Base-by-base conservation (phyloP, 2,888 invertebrate species). In the Lamellibrachia columna region DNA sequence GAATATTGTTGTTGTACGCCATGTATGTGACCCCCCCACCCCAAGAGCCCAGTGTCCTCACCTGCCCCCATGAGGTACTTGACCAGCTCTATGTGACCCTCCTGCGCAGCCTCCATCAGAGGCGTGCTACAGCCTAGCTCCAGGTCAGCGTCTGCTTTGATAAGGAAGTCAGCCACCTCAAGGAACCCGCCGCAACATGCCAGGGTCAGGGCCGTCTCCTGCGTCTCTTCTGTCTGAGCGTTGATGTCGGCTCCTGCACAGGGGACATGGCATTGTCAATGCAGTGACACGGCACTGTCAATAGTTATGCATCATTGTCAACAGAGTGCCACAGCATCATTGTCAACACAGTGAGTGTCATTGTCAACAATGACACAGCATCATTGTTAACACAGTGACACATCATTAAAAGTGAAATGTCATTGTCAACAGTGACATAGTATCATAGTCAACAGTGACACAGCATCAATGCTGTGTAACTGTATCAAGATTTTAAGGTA, bases 41-140 rank as follows among this genome's bases (percentile, higher is more conserved):
- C 22, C 22, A 15, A 60, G 60, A 60, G 60, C 60, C 11, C 11
- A 15, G 75, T 22, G 75, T 91, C 93, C 95, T 93, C 93, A 95
- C 96, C 95, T 92, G 95, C 94, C 93, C 95, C 94, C 9, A 97
- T 95, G 22, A 97, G 96, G 94, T 96, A 97, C 93, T 96, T 95
- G 93, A 98, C 99, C 93, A 99, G 97, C 96, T 99, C 99, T 52
- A 99, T 97, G 96, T 99, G 99, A 22, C 99, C 99, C 96, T 99
- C 99, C 97, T 99, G 99, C 6, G 99, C 98, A 90, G 99, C 99
- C 97, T 99, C 99, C 99, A 99, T 99, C 6, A 99, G 97, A 0
- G 99, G 99, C 22, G 99, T 99, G 93, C 99, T 99, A 93, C 96
- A 96, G 92, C 99, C 99, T 90, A 99, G 97, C 96, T 99, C 99